A percentile compares a stretch with the other conserved stretches of the same genome.
Conservation (phyloP, 2,113 vertebrate genomes). For the Lepus europaeus region DNA sequence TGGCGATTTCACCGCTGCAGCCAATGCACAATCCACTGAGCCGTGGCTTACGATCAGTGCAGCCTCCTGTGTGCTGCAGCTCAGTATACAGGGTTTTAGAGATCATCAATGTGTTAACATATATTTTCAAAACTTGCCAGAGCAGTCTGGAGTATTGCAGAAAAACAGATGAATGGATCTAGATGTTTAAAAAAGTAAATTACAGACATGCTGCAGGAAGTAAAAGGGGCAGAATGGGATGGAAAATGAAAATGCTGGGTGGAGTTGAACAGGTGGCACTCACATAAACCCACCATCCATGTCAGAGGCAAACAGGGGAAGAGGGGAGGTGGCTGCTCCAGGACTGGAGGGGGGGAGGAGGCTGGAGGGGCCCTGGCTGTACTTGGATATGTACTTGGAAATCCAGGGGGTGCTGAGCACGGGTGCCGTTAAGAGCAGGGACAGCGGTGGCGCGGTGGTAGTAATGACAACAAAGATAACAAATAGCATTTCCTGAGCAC, state of each 20-base stretch:
- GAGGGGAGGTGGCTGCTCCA: background rate
- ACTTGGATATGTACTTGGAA: background rate
- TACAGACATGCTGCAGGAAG: background rate
- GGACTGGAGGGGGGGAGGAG: background rate
- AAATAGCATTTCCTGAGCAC: background rate
- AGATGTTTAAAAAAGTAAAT: conserved; percentile 35
- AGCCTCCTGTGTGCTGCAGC: background rate
- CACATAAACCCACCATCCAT: background rate
- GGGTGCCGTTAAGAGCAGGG: background rate
- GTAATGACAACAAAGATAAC: rapidly evolving
- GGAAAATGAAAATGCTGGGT: background rate
- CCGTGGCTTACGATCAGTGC: background rate
- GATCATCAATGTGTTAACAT: background rate
- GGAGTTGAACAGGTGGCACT: background rate
- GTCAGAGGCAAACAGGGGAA: background rate
- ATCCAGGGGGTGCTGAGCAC: background rate
- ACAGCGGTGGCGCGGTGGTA: too few species aligned
- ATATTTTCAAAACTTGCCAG: background rate
- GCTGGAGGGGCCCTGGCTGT: too few species aligned
- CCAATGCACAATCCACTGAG: background rate
- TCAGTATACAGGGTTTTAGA: background rate
- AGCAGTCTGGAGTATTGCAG: background rate
- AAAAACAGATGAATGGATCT: conserved; percentile 6
- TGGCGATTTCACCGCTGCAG: background rate
- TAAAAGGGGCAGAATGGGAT: background rate